A percentile compares a stretch with the other conserved stretches of the same genome.
These are phyloP conservation scores for Azorinus chamasolen DNA, from an alignment of 2,888 invertebrate species.

Conservation along the genomic window DNA sequence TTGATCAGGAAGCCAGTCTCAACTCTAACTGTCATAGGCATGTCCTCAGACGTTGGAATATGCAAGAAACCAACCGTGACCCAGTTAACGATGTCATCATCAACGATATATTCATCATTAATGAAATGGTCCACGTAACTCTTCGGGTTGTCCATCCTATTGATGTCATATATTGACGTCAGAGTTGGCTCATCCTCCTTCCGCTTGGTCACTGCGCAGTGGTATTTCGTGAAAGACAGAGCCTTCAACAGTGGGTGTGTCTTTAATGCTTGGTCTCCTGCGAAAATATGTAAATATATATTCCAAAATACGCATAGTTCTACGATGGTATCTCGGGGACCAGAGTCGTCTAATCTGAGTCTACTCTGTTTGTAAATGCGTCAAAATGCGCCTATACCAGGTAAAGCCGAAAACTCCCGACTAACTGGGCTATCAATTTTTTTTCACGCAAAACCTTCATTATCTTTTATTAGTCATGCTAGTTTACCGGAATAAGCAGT, in stretches of 20 bases:
- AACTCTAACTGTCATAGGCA: constrained; percentile 72
- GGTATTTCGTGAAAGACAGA: constrained; percentile 71
- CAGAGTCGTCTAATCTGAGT: no score
- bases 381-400: no score
- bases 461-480: no score
- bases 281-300: constrained; percentile 1
- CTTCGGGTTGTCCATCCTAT: constrained; percentile 57
- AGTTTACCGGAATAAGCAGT: no score
- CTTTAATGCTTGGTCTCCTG: constrained; percentile 29
- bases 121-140: constrained; percentile 58
- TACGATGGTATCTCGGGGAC: no score
- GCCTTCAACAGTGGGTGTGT: constrained; percentile 61
- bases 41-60: constrained; percentile 72
- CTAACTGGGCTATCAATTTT: no score
- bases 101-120: constrained; percentile 65
- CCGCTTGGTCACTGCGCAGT: constrained; percentile 69
- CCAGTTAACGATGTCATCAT: constrained; percentile 72
- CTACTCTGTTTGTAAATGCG: no score
- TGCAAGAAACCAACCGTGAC: constrained; percentile 72
- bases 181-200: constrained; percentile 68
- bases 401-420: no score
- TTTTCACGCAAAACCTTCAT: no score
- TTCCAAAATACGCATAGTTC: no score
- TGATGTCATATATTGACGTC: constrained; percentile 57
- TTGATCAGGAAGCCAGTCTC: constrained; percentile 66